Conservation (phyloP, 2,888 invertebrate species). For the Amaurobius ferox region DNA sequence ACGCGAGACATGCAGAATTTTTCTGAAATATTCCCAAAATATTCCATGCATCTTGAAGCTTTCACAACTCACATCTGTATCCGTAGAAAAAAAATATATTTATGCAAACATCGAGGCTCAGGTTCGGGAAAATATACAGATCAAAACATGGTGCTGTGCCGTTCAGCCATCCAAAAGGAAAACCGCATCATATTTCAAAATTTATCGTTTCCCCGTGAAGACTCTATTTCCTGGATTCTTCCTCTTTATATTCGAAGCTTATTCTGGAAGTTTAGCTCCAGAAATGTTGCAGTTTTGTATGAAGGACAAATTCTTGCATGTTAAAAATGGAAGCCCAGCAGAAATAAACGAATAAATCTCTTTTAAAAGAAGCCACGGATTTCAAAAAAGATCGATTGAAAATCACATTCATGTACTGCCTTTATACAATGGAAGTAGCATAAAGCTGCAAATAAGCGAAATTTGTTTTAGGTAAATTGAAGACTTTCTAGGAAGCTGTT, state of each 20-base stretch:
- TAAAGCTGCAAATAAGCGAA: too few relatives aligned
- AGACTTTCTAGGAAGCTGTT: too few relatives aligned
- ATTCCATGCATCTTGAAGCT: not conserved
- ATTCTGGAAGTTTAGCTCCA: too few relatives aligned
- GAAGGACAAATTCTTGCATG: too few relatives aligned
- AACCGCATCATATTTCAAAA: slow-evolving; percentile 13
- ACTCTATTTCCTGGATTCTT: not conserved
- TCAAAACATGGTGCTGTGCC: slow-evolving; percentile 1
- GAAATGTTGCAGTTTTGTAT: too few relatives aligned
- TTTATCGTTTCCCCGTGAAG: slow-evolving; percentile 5
- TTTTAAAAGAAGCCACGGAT: too few relatives aligned
- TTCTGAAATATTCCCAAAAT: not conserved
- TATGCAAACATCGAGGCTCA: slow-evolving; percentile 4
- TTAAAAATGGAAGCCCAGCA: too few relatives aligned
- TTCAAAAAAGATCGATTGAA: too few relatives aligned
- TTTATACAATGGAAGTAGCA: too few relatives aligned
- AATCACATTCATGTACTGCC: too few relatives aligned
- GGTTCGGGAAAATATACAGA: not conserved
- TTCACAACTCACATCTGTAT: slow-evolving; percentile 8
- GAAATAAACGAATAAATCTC: too few relatives aligned
- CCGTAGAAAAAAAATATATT: slow-evolving; percentile 5
- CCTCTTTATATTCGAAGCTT: not conserved
- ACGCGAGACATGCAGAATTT: not conserved
- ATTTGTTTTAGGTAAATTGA: too few relatives aligned
- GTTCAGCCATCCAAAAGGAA: slow-evolving; percentile 3